Conservation (phyloP, 2,113 vertebrate species). For the Lucifuga dentata region DNA sequence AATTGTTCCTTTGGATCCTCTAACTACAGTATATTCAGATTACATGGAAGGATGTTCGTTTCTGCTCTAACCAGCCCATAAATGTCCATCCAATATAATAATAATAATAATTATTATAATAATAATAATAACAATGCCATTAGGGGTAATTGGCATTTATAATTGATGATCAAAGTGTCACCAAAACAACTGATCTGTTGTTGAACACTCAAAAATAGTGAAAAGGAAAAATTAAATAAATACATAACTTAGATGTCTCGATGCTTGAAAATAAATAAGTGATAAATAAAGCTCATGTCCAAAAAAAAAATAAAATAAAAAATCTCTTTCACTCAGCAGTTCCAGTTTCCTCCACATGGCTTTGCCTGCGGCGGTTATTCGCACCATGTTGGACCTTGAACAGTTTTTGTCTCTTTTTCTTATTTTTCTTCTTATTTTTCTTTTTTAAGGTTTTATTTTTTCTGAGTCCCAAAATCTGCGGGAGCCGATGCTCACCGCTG, state of each 20-base stretch:
- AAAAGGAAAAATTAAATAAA: constrained; percentile 77
- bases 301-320: constrained; percentile 22
- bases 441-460: constrained; percentile 24
- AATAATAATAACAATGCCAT: constrained; percentile 54
- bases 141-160: constrained; percentile 41
- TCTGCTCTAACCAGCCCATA: not conserved
- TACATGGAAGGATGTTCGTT: constrained; percentile 23
- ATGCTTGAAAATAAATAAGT: constrained; percentile 81
- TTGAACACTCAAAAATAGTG: constrained; percentile 59
- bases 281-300: constrained; percentile 73
- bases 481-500: constrained; percentile 89
- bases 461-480: constrained; percentile 54
- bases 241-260: constrained; percentile 80
- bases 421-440: not conserved
- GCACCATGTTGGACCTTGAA: constrained; percentile 32
- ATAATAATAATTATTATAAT: constrained; percentile 49
- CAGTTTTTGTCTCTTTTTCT: constrained; percentile 28
- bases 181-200: constrained; percentile 52
- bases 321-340: constrained; percentile 41
- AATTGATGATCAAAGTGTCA: constrained; percentile 50
- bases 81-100: constrained; percentile 3
- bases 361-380: constrained; percentile 33
- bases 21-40: constrained; percentile 28
- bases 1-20: constrained; percentile 47
- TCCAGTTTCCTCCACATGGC: constrained; percentile 52